Evolutionary conservation across 2,888 invertebrate genomes (phyloP).

Genomic region (Trichopoda pennipes): DNA sequence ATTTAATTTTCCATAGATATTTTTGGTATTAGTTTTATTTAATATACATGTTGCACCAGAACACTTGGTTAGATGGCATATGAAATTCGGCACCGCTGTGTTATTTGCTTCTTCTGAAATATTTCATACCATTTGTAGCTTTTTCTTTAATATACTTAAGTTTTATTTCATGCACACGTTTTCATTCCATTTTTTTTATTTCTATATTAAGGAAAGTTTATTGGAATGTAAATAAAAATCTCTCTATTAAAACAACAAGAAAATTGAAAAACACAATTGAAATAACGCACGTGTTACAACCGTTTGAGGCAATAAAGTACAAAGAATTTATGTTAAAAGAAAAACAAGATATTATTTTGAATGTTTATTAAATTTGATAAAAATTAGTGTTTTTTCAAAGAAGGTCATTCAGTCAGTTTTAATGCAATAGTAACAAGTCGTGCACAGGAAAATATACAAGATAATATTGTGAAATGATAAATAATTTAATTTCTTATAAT

Average conservation of each 20-base stretch:
- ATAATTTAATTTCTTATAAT: too few species aligned
- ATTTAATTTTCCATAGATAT: too few species aligned
- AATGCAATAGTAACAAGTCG: constrained; percentile 47
- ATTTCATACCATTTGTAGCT: not conserved
- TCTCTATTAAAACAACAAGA: not conserved
- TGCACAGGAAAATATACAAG: not conserved
- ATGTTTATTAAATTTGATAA: not conserved
- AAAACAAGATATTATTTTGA: constrained; percentile 19
- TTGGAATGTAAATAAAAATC: constrained; percentile 48
- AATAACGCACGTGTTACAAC: constrained; percentile 33
- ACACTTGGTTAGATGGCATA: too few species aligned
- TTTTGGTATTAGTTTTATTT: too few species aligned
- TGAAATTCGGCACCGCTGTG: not conserved
- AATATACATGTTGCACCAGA: too few species aligned
- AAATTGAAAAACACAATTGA: not conserved
- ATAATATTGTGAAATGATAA: not conserved
- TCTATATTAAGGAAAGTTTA: constrained; percentile 48
- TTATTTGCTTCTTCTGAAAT: not conserved
- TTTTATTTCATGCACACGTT: not conserved
- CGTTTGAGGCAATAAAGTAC: constrained; percentile 10
- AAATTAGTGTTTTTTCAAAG: not conserved
- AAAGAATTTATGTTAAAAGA: not conserved
- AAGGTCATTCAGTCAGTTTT: constrained; percentile 23
- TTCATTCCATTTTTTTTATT: constrained; percentile 14
- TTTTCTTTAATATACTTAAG: not conserved